phyloP scores from a whole-genome alignment of 1,140 invertebrate genomes.

The Drosophila neocordata region DNA sequence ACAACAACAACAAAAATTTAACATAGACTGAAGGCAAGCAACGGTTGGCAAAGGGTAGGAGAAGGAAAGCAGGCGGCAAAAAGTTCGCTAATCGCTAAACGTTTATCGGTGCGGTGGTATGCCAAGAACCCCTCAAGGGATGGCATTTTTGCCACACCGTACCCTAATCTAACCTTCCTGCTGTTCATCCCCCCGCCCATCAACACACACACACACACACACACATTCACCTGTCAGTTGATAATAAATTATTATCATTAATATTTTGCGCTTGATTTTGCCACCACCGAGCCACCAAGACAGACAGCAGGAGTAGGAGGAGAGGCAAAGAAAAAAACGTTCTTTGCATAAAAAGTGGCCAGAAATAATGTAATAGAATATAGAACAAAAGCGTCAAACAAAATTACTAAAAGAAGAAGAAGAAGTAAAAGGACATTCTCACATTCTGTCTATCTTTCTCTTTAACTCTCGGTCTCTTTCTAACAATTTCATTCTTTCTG shows the following conservation, averaged over 20 bases:
- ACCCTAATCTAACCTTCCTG: neutral
- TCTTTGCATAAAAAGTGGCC: conserved; percentile 67
- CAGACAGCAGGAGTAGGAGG: conserved; percentile 13
- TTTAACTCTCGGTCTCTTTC: neutral
- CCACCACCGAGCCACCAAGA: conserved; percentile 16
- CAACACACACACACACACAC: neutral
- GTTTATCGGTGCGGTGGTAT: conserved; percentile 52
- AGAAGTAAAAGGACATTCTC: conserved; percentile 11
- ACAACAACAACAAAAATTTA: conserved; percentile 41
- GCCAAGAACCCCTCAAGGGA: conserved; percentile 14
- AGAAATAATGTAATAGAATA: conserved; percentile 62
- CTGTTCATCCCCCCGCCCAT: neutral
- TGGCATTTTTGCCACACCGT: conserved; percentile 36
- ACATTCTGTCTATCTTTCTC: neutral
- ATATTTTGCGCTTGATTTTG: conserved; percentile 74
- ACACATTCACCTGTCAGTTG: conserved; percentile 59
- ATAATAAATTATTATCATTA: conserved; percentile 77
- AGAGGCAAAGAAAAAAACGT: conserved; percentile 41
- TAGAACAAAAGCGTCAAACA: conserved; percentile 68
- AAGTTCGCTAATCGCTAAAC: conserved; percentile 64
- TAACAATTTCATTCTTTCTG: neutral
- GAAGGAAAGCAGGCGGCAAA: conserved; percentile 23
- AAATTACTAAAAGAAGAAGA: conserved; percentile 45
- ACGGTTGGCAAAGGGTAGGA: conserved; percentile 28
- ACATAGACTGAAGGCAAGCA: conserved; percentile 34